Percentiles rank a stretch among this genome's conserved stretches.
Evolutionary conservation across 2,888 invertebrate genomes (phyloP).

Genomic region (Exocentrus adspersus): DNA sequence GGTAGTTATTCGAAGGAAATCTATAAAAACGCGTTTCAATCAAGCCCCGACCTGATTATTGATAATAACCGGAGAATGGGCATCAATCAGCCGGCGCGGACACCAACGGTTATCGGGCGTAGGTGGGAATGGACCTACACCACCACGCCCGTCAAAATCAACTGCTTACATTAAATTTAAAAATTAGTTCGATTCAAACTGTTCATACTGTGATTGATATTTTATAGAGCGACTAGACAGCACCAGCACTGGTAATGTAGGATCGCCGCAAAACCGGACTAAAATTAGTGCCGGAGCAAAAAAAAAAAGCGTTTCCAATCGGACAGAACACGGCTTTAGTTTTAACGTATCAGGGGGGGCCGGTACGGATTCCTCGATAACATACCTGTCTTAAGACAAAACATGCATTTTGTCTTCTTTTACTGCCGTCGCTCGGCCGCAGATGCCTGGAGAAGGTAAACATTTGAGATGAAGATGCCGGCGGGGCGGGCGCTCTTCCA

Average conservation of each 20-base stretch:
- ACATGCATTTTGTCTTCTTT: constrained; percentile 27
- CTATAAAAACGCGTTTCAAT: not conserved
- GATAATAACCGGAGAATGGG: not conserved
- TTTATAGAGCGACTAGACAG: too few species aligned
- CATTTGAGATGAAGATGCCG: constrained; percentile 3
- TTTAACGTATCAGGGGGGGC: constrained; percentile 25
- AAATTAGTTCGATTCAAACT: too few species aligned
- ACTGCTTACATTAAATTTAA: too few species aligned
- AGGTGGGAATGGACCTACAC: too few species aligned
- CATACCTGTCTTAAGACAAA: constrained; percentile 22
- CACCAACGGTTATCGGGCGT: too few species aligned
- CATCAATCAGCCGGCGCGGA: not conserved
- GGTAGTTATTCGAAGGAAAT: constrained; percentile 2
- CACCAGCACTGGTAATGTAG: not conserved
- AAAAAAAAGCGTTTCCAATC: constrained; percentile 4
- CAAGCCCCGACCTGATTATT: not conserved
- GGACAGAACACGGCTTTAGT: constrained; percentile 24
- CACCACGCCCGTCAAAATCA: too few species aligned
- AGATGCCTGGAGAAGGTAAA: constrained; percentile 23
- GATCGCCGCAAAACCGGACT: constrained; percentile 8
- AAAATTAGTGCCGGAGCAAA: constrained; percentile 27
- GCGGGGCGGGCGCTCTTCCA: not conserved
- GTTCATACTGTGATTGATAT: too few species aligned
- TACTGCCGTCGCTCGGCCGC: constrained; percentile 11
- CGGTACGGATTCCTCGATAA: constrained; percentile 26